Evolutionary conservation across 2,888 invertebrate genomes (phyloP).

Genomic region (Sepioteuthis lessoniana): DNA sequence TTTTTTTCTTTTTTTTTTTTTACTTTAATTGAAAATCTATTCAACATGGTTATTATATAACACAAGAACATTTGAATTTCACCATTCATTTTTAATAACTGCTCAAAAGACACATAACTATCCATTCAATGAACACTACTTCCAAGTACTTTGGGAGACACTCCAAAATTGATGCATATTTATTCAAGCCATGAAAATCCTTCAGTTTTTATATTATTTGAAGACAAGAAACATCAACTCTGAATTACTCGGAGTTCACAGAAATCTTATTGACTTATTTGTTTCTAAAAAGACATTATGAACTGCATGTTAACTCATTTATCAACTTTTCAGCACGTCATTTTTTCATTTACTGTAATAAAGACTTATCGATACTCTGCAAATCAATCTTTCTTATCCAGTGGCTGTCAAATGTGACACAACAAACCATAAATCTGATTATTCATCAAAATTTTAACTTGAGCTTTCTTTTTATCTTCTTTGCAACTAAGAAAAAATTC

Average conservation of each 20-base stretch:
- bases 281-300: neutral
- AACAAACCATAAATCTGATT: neutral
- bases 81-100: no score
- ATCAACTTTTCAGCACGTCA: neutral
- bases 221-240: neutral
- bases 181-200: neutral
- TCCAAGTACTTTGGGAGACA: no score
- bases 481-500: neutral
- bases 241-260: neutral
- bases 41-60: no score
- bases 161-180: neutral
- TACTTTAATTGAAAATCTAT: no score
- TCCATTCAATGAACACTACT: no score
- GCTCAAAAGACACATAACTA: no score
- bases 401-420: neutral
- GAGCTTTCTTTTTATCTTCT: neutral
- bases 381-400: neutral
- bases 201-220: neutral
- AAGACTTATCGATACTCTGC: neutral
- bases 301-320: neutral
- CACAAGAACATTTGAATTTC: no score
- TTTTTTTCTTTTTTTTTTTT: no score
- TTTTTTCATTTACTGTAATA: neutral
- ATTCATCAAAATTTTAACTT: neutral
- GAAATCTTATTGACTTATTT: neutral